Percentiles rank a stretch among this genome's conserved stretches.
These are phyloP conservation scores for Pogonocichla stellata DNA, from an alignment of 2,113 vertebrate species.

Conservation along the genomic window DNA sequence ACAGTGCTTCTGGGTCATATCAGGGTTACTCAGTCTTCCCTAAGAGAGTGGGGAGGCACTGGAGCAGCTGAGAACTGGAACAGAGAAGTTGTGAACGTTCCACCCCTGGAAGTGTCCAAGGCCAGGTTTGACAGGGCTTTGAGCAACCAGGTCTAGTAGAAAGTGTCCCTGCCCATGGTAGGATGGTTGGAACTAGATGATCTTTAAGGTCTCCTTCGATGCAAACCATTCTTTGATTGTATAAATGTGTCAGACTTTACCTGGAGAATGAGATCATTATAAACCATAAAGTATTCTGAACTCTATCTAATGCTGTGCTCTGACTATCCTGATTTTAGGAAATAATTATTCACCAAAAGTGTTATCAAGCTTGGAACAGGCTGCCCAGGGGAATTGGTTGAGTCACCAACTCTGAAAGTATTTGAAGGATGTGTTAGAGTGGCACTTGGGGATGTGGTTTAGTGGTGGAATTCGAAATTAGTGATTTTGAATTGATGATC, in stretches of 20 bases:
- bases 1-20: neutral
- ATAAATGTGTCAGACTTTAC: neutral
- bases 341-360: neutral
- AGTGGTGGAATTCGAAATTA: neutral
- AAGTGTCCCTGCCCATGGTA: neutral
- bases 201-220: neutral
- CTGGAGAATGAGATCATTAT: neutral
- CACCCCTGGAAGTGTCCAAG: neutral
- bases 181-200: neutral
- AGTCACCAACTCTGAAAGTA: neutral
- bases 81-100: neutral
- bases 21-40: neutral
- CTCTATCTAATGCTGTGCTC: neutral
- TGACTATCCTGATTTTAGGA: neutral
- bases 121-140: neutral
- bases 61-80: neutral
- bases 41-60: neutral
- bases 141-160: neutral
- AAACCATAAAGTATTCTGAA: neutral
- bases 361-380: neutral
- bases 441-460: neutral
- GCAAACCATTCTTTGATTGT: neutral
- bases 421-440: neutral
- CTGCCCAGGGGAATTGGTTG: neutral
- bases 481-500: neutral